Percentiles rank a stretch among this genome's conserved stretches.
phyloP scores from a whole-genome alignment of 1,140 invertebrate genomes.

The Vanessa tameamea region DNA sequence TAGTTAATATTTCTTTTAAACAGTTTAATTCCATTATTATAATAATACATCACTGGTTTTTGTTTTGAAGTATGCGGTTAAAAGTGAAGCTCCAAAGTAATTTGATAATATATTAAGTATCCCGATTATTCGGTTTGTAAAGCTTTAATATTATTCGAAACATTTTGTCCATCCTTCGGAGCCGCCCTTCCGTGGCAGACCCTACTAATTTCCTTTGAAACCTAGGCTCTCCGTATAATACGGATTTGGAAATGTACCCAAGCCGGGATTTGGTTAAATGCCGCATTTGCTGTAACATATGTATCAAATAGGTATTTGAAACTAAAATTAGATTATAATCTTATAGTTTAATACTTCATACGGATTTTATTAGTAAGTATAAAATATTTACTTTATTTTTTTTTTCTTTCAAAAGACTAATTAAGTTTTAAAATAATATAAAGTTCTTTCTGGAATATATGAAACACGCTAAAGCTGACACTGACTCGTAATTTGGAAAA shows the following conservation, averaged over 20 bases:
- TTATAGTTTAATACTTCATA: background rate
- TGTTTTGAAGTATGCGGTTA: too few species aligned
- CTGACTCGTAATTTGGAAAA: too few species aligned
- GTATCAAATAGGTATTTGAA: constrained; percentile 16
- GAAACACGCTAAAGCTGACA: too few species aligned
- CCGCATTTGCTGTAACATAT: constrained; percentile 20
- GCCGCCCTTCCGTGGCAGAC: constrained; percentile 33
- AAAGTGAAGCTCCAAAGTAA: background rate
- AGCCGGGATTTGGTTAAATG: constrained; percentile 28
- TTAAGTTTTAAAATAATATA: too few species aligned
- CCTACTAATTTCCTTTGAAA: constrained; percentile 46
- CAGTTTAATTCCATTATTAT: too few species aligned
- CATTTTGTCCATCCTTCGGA: constrained; percentile 33
- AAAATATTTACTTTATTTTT: too few species aligned
- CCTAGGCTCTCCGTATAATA: constrained; percentile 41
- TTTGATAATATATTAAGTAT: background rate
- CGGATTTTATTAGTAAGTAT: too few species aligned
- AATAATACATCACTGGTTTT: too few species aligned
- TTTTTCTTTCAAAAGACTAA: too few species aligned
- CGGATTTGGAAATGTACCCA: constrained; percentile 27
- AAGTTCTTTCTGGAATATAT: too few species aligned
- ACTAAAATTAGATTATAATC: background rate
- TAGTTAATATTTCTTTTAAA: too few species aligned
- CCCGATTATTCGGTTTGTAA: constrained; percentile 7
- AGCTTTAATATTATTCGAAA: constrained; percentile 26